phyloP scores from a whole-genome alignment of 1,140 invertebrate genomes.

The Bathynomus jamesi region DNA sequence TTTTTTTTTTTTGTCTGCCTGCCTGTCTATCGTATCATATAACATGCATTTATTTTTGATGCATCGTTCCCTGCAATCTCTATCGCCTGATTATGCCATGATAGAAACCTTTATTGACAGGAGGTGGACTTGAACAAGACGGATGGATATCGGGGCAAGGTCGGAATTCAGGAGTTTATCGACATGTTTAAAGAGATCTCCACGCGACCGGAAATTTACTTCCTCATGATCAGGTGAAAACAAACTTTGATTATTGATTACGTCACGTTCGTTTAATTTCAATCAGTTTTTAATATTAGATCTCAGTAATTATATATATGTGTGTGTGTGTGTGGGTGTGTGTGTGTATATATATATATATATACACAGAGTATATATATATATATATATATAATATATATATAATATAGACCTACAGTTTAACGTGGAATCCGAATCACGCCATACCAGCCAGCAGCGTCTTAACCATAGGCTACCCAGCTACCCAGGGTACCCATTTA shows the following conservation, averaged over 20 bases:
- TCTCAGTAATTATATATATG: background rate
- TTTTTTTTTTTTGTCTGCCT: too few species aligned
- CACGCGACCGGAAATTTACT: constrained; percentile 58
- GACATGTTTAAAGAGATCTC: constrained; percentile 56
- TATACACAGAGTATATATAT: background rate
- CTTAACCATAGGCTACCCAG: too few species aligned
- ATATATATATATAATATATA: background rate
- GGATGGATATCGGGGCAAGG: constrained; percentile 46
- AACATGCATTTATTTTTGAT: too few species aligned
- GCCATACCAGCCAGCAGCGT: too few species aligned
- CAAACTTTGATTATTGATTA: background rate
- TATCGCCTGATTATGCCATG: background rate
- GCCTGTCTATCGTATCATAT: too few species aligned
- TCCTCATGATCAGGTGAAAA: constrained; percentile 53
- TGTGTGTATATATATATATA: background rate
- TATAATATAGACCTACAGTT: background rate
- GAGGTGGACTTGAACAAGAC: constrained; percentile 49
- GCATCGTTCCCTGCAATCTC: too few species aligned
- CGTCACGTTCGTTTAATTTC: background rate
- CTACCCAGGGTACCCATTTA: too few species aligned
- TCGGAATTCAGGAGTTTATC: constrained; percentile 54
- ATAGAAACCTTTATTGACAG: constrained; percentile 38
- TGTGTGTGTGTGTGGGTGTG: background rate
- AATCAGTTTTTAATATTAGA: background rate
- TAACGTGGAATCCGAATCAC: too few species aligned